Conservation (phyloP, 2,797 vertebrate genomes). For the Anableps anableps region DNA sequence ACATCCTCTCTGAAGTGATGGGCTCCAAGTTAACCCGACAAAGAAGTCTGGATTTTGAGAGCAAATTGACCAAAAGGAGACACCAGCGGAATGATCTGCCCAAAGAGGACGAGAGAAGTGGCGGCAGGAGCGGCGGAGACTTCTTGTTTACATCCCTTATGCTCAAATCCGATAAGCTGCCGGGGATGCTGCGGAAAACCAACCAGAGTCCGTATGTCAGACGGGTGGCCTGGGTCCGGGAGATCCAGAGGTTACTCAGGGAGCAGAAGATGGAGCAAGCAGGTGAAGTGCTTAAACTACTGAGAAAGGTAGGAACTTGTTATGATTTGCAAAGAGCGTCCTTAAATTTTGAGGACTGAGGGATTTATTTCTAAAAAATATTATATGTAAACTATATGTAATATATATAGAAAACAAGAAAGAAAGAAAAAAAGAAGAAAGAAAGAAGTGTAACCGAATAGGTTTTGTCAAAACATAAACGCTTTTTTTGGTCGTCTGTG, state of each 20-base stretch:
- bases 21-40: conserved; percentile 88
- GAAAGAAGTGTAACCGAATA: background rate
- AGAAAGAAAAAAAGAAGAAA: no score
- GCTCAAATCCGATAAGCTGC: conserved; percentile 85
- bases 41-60: conserved; percentile 85
- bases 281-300: conserved; percentile 81
- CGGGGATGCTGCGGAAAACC: conserved; percentile 84
- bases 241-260: conserved; percentile 87
- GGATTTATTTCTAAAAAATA: no score
- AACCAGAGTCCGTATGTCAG: conserved; percentile 85
- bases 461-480: background rate
- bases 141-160: conserved; percentile 85
- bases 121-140: conserved; percentile 70
- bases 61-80: conserved; percentile 71
- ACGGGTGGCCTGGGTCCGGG: conserved; percentile 87
- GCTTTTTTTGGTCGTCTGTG: background rate
- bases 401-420: no score
- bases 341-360: no score
- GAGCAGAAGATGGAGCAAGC: conserved; percentile 85
- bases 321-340: background rate
- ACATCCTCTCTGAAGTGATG: conserved; percentile 77
- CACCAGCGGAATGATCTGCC: conserved; percentile 62
- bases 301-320: conserved; percentile 82
- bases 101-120: conserved; percentile 62
- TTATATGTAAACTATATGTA: no score